A percentile compares a stretch with the other conserved stretches of the same genome.
Evolutionary conservation across 2,888 invertebrate genomes (phyloP).

Genomic region (Galeruca laticollis): DNA sequence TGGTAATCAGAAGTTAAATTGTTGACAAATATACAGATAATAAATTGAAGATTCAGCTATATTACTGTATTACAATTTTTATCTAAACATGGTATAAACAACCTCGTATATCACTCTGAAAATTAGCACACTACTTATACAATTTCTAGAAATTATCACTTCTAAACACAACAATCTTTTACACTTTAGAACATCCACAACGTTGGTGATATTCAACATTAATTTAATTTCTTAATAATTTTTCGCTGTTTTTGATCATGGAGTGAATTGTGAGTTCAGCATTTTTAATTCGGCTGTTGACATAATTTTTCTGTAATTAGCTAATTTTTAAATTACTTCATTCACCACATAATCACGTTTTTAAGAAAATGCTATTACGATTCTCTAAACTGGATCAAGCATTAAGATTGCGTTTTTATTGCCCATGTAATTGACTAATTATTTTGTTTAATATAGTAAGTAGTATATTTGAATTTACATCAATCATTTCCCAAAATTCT

Average conservation of each 20-base stretch:
- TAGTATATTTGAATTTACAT: not conserved
- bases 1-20: no score
- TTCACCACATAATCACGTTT: constrained; percentile 6
- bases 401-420: not conserved
- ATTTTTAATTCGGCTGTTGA: not conserved
- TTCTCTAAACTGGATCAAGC: not conserved
- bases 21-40: no score
- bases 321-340: not conserved
- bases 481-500: no score
- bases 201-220: constrained; percentile 13
- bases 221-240: not conserved
- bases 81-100: no score
- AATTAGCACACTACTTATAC: no score
- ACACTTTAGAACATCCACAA: not conserved
- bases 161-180: no score
- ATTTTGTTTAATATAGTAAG: not conserved
- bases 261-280: constrained; percentile 6
- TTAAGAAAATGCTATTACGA: constrained; percentile 14
- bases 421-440: not conserved
- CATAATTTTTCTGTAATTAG: no score
- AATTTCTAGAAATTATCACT: no score
- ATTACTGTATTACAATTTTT: no score
- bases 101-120: no score
- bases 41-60: no score
- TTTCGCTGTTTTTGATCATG: not conserved